Evolutionary conservation across 2,888 invertebrate genomes (phyloP), one percentile per base, ranked within the genome.

Genomic region (Caenorhabditis afra): DNA sequence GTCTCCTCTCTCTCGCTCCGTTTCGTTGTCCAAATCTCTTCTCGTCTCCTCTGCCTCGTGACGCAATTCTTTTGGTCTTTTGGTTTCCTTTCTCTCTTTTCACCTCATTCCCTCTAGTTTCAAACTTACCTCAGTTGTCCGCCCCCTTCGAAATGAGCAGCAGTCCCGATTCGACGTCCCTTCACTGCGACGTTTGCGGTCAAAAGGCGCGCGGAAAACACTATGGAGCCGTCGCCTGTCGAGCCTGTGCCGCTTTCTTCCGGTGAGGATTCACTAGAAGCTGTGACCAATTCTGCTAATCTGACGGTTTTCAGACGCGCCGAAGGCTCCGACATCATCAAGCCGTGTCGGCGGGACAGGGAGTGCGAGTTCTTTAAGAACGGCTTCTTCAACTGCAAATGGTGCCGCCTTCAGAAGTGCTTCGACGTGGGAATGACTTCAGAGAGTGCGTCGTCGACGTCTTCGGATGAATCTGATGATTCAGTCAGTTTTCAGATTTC

Each of bases 211-310:
- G 75, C 35, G 75, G 79, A 20, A 64, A 71, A 18, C 66, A 66
- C 47, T 66, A 66, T 37, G 66, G 66, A 66, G 66, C 66, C 0
- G 22, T 57, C 1, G 37, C 79, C 1, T 80, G 79, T 50, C 20
- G 79, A 12, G 79, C 79, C 0, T 80, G 79, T 58, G 79, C 79
- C 12, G 79, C 79, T 1, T 80, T 80, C 49, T 80, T 80, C 55
- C 37, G 79, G 79, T 79, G 12, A 16, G 49, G 3, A 7, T 7
- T 22, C n/a, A n/a, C 52, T 52, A 23, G 50, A 11, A 47, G 10
- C 18, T 47, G 10, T 16, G 45, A 16, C 45, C 45, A 45, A 47
- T n/a, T 47, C n/a, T 47, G 47, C n/a, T n/a, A 35, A 23, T 53
- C 14, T 16, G 39, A 39, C 3, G 7, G 7, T 22, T 50, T 65